Evolutionary conservation across 2,888 invertebrate species (phyloP).

Genomic region (Psococerastis gibbosa): DNA sequence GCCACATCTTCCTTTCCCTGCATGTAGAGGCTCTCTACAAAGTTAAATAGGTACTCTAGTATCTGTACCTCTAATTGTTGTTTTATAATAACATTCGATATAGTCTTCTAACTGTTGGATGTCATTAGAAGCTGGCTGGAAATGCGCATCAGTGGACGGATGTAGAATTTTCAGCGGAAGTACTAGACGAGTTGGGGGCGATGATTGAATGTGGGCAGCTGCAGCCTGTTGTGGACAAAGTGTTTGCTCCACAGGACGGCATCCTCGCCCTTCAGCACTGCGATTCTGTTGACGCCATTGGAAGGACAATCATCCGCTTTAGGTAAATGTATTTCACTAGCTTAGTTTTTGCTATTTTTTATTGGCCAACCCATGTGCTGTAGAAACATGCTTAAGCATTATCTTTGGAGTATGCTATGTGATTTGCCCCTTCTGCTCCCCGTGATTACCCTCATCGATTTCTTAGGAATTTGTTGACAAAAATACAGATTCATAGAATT

Average conservation of each 20-base stretch:
- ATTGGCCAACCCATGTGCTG: not conserved
- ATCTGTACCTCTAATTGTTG: no score
- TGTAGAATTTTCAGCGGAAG: conserved; percentile 14
- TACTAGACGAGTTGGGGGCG: conserved; percentile 25
- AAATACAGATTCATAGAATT: no score
- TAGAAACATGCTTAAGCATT: not conserved
- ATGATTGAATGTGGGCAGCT: conserved; percentile 34
- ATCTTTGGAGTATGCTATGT: no score
- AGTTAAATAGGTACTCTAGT: no score
- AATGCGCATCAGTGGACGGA: conserved; percentile 5
- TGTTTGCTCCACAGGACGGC: conserved; percentile 28
- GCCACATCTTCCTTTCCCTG: no score
- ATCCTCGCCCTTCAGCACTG: conserved; percentile 29
- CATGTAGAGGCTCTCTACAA: no score
- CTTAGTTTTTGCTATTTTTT: not conserved
- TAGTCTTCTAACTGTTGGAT: not conserved
- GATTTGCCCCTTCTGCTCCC: no score
- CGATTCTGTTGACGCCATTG: conserved; percentile 26
- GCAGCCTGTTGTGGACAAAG: conserved; percentile 37
- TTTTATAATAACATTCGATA: not conserved
- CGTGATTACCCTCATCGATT: no score
- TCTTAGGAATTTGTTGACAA: no score
- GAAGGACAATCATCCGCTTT: conserved; percentile 30
- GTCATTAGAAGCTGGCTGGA: not conserved
- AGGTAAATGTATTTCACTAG: conserved; percentile 14